Base-by-base conservation (phyloP, 2,797 vertebrate species). In the Acipenser transmontanus region DNA sequence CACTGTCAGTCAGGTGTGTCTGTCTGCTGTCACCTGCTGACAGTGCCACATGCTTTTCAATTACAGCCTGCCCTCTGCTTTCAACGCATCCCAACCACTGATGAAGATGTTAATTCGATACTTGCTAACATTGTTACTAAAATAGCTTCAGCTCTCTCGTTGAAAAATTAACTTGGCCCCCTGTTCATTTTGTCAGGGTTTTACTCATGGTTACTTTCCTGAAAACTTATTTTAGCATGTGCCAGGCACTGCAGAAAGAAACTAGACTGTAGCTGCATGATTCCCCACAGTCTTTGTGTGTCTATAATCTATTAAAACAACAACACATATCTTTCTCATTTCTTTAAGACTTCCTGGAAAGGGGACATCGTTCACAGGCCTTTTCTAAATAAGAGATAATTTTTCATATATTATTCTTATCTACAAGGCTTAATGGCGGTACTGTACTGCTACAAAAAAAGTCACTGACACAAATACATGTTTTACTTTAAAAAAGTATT, bases 1-100 rank as follows among this genome's bases (percentile, higher is more conserved):
- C 84, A 67, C 81, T 87, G 88, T 84, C 85, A 86, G 78, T 91
- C 87, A 91, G 88, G 88, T 87, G 85, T 83, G 85, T 81, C 81
- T 88, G 82, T 83, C 84, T 81, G 76, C 80, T 78, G 76, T 89
- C 86, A 88, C 83, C 85, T 84, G 79, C 84, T 84, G 85, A 85
- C 83, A 86, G 76, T 73, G 66, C 80, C 80, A 78, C 85, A 86
- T 78, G 80, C 13, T 66, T 89, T 85, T 84, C 84, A 86, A 84
- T 89, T 86, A 87, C 69, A 81, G 67, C 52, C 74, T 8, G 77
- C 80, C 83, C 77, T 82, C 79, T 64, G 54, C 70, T 82, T 77
- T 51, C 80, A 70, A 62, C 0, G 4, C 64, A 65, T 62, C 72
- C 66, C 61, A 62, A 69, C 71, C 60, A 62, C 76, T 82, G 81